Base-by-base conservation (phyloP, 2,797 vertebrate species). In the Tachyglossus aculeatus region DNA sequence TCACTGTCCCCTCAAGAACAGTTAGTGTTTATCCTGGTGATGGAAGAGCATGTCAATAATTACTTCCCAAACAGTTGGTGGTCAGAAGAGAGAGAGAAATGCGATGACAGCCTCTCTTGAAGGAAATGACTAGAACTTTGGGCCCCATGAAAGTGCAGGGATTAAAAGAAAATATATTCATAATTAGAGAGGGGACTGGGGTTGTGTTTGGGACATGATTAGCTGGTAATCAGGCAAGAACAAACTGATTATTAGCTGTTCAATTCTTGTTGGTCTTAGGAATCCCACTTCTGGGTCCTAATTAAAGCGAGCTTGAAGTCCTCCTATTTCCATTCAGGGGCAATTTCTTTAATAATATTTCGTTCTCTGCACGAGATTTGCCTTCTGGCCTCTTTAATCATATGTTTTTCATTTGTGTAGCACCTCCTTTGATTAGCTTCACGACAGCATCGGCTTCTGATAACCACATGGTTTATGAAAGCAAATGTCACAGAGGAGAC, bases 231-330 rank as follows among this genome's bases (percentile, higher is more conserved):
- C 96, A 97, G 93, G 86, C 91, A 94, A 94, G 94, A 94, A 94
- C 92, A 94, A 96, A 95, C 95, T 96, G 95, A 96, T 96, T 95
- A 96, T 97, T 94, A 96, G 92, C 92, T 92, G 90, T 91, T 93
- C 91, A 89, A 73, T 92, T 93, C 91, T 94, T 92, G 82, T 90
- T 89, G 85, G 91, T 94, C 94, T 95, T 92, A 80, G 77, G 94
- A 92, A 93, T 94, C 92, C 94, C 89, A 84, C 89, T 85, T 91
- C 86, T 85, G 89, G 92, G 82, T 71, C 85, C 91, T 96, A 95
- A 97, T 96, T 96, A 95, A 92, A 91, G 89, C 77, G 83, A 86
- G 87, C 80, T 82, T 86, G 86, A 90, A 90, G 92, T 90, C 86
- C 88, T 92, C 91, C 82, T 90, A 94, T 95, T 91, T 90, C 88